Evolutionary conservation across 2,113 vertebrate species (phyloP).

Genomic region (Forbesichthys papilliferus): DNA sequence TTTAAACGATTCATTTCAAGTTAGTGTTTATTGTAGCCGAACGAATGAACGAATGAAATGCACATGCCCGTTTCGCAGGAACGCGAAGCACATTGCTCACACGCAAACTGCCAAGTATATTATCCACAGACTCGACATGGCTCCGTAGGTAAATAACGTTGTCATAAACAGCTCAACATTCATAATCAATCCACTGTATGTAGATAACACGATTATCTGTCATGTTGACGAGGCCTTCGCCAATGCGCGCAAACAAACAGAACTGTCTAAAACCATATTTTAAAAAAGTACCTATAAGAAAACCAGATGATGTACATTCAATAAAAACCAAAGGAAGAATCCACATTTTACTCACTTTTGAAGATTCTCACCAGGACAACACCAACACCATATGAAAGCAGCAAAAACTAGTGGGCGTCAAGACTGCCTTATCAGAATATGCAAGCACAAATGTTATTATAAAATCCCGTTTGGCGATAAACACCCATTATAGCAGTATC

Average conservation of each 20-base stretch:
- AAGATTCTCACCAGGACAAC: conserved; percentile 36
- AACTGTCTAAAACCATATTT: too few species aligned
- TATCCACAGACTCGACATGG: too few species aligned
- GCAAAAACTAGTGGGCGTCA: conserved; percentile 50
- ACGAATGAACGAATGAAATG: neutral
- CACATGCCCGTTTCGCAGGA: too few species aligned
- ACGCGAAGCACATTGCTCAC: too few species aligned
- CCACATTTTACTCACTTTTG: conserved; percentile 66
- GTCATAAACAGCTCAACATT: too few species aligned
- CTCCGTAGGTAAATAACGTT: too few species aligned
- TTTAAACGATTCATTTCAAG: neutral
- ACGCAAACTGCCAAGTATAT: too few species aligned
- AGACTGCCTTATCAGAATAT: conserved; percentile 65
- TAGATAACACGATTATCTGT: too few species aligned
- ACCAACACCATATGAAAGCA: conserved; percentile 55
- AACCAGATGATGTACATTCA: too few species aligned
- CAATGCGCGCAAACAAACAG: neutral
- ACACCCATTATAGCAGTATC: conserved; percentile 73
- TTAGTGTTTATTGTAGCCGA: neutral
- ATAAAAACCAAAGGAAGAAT: neutral
- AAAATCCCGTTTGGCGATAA: conserved; percentile 61
- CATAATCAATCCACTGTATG: neutral
- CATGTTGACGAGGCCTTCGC: neutral
- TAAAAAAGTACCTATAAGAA: too few species aligned
- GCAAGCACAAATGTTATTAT: conserved; percentile 48